These are phyloP conservation scores for Caenorhabditis sinica DNA, from an alignment of 2,888 invertebrate genomes.

Conservation along the genomic window DNA sequence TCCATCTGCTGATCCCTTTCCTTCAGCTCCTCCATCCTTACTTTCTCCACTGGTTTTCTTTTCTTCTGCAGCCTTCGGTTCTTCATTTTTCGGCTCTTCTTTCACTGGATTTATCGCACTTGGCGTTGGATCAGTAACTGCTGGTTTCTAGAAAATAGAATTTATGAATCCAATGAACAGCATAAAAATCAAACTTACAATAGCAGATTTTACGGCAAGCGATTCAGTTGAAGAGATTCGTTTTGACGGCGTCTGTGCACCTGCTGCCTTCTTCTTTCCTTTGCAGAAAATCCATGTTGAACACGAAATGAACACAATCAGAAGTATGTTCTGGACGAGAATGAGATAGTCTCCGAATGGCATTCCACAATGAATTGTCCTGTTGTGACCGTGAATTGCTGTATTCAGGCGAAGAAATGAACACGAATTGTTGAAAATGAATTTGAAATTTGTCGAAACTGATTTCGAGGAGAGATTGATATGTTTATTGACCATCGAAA, in stretches of 20 bases:
- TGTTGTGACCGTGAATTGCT: constrained; percentile 2
- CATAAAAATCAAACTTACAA: constrained; percentile 29
- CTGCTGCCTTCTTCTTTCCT: constrained; percentile 38
- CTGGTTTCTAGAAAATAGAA: constrained; percentile 30
- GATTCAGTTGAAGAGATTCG: constrained; percentile 5
- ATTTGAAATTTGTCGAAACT: neutral
- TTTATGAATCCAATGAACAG: neutral
- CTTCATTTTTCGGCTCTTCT: constrained; percentile 36
- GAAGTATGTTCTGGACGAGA: constrained; percentile 52
- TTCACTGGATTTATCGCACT: constrained; percentile 14
- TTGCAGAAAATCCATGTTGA: constrained; percentile 42
- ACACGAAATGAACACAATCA: constrained; percentile 18
- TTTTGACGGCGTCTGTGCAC: neutral
- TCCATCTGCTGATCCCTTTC: constrained; percentile 3
- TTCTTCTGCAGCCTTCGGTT: constrained; percentile 19
- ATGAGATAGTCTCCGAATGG: constrained; percentile 43
- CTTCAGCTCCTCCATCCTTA: constrained; percentile 18
- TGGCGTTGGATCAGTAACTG: constrained; percentile 28
- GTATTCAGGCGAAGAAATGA: constrained; percentile 4
- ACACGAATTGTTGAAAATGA: constrained; percentile 1
- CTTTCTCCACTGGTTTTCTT: constrained; percentile 7
- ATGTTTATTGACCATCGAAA: too few relatives aligned
- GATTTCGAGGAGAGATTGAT: too few relatives aligned
- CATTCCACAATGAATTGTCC: constrained; percentile 31
- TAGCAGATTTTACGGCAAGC: constrained; percentile 22